phyloP scores from a whole-genome alignment of 2,888 invertebrate species.

The Aleiodes alternator region DNA sequence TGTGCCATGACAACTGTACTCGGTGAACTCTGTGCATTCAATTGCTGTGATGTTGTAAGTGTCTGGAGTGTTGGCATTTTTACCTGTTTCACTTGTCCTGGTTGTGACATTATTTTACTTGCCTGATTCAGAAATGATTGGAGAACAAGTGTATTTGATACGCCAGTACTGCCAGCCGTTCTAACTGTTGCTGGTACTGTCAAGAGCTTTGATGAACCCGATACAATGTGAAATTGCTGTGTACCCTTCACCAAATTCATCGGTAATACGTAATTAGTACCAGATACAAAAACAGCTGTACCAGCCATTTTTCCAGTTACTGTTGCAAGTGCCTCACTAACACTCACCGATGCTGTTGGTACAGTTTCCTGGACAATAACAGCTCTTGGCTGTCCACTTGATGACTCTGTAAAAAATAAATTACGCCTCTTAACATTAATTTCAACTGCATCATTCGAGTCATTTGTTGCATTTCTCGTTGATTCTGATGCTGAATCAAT shows the following conservation, averaged over 20 bases:
- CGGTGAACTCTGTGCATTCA: conserved; percentile 60
- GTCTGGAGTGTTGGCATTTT: conserved; percentile 70
- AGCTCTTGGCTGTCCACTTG: conserved; percentile 66
- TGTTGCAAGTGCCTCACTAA: conserved; percentile 81
- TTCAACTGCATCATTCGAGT: conserved; percentile 69
- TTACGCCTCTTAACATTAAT: conserved; percentile 67
- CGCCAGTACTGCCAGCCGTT: conserved; percentile 67
- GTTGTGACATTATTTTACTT: conserved; percentile 74
- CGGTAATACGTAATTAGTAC: conserved; percentile 82
- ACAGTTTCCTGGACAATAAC: conserved; percentile 73
- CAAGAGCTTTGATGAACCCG: conserved; percentile 81
- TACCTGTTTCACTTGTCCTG: conserved; percentile 67
- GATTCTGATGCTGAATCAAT: conserved; percentile 65
- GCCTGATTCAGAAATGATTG: conserved; percentile 83
- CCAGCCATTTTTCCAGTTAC: conserved; percentile 79
- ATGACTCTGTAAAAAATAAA: conserved; percentile 70
- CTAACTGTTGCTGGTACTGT: conserved; percentile 69
- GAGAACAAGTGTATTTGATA: conserved; percentile 81
- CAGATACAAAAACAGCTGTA: conserved; percentile 83
- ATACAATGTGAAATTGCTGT: conserved; percentile 84
- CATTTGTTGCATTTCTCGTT: conserved; percentile 67
- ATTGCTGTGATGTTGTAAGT: conserved; percentile 59
- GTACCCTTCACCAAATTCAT: conserved; percentile 84
- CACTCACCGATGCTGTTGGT: conserved; percentile 71
- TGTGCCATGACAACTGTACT: conserved; percentile 65